Evolutionary conservation across 1,140 invertebrate species (phyloP), one percentile per base, ranked within the genome.

Genomic region (silkworm (Bombyx mori)): DNA sequence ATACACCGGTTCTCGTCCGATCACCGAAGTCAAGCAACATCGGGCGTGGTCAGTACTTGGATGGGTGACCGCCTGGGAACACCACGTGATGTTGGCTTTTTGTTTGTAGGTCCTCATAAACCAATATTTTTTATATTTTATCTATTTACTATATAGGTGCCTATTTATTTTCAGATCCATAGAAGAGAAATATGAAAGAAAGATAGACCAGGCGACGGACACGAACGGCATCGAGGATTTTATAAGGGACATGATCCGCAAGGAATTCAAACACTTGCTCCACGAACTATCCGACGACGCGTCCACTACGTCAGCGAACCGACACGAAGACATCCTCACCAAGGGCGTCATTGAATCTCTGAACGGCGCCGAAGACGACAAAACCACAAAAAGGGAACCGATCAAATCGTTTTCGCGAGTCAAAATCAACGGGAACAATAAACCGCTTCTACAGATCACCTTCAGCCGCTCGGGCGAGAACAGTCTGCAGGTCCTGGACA

Each of bases 381-480:
- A 52, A 26, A 57, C 48, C 3, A 10, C 22, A 2, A 73, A 63
- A 49, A 83, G 70, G 49, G 69, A 75, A 0, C 10, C 67, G 0
- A 42, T 71, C 1, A 82, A 74, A 55, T 81, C 80, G 5, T 83
- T 83, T 57, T 86, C 83, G 0, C 66, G 73, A 6, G 72, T 86
- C 0, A 86, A 82, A 65, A 83, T 86, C 7, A 85, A 81, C 42
- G 82, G 81, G 8, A 86, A 85, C 52, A 83, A 84, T 54, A 86
- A 86, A 57, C 83, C 83, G 5, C 51, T 86, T 8, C 50, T 86
- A 1, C 81, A 82, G 47, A 84, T 86, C 42, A 86, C 81, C 0
- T 86, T 86, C 43, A 81, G 68, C 43, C 58, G 77, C 1, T 71
- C 69, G 0, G 79, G 79, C 0, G 83, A 86, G 58, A 84, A 84